Conservation (phyloP, 2,113 vertebrate genomes). For the Ivindomyrus marchei region DNA sequence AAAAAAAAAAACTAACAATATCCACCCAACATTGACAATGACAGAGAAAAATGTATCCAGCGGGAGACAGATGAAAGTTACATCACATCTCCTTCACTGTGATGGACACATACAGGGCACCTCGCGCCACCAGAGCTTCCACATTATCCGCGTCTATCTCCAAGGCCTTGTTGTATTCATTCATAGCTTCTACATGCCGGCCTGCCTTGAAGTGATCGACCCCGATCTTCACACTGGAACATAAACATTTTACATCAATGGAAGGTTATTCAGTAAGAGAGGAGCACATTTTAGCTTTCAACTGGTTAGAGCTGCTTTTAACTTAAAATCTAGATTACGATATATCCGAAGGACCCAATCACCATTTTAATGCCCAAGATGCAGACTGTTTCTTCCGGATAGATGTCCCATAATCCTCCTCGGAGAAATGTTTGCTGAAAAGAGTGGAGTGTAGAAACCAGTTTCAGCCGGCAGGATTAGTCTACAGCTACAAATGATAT, state of each 20-base stretch:
- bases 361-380: slow-evolving; percentile 96
- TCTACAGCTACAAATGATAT: not conserved
- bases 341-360: not conserved
- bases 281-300: not conserved
- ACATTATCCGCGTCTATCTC: slow-evolving; percentile 91
- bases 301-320: not conserved
- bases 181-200: slow-evolving; percentile 91
- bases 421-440: slow-evolving; percentile 77
- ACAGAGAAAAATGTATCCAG: not conserved
- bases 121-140: slow-evolving; percentile 92
- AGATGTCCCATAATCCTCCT: slow-evolving; percentile 82
- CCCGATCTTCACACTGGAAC: slow-evolving; percentile 79
- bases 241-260: not conserved
- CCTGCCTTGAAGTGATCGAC: slow-evolving; percentile 92
- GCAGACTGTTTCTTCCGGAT: slow-evolving; percentile 90
- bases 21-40: not conserved
- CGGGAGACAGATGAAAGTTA: not conserved
- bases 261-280: not conserved
- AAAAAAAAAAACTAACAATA: not conserved
- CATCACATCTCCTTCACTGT: not conserved
- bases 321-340: not conserved
- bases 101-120: slow-evolving; percentile 78
- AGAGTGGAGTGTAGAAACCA: slow-evolving; percentile 18
- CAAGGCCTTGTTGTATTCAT: slow-evolving; percentile 94
- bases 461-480: not conserved